phyloP scores from a whole-genome alignment of 1,140 invertebrate genomes.

The Homarus americanus region DNA sequence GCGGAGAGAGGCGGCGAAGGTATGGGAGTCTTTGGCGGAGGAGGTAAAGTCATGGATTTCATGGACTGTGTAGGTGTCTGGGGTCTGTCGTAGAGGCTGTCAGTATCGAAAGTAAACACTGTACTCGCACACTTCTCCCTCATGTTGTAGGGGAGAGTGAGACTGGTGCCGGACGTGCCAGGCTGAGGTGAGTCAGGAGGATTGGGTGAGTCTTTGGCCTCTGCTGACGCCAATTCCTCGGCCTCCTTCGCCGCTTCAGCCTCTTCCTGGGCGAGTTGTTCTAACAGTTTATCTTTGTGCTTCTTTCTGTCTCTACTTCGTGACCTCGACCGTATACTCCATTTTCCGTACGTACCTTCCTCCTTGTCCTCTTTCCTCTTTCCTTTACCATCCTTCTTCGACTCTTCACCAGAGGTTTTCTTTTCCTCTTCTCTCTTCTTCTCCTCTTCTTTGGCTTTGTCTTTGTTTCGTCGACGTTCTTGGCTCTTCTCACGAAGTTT shows the following conservation, averaged over 20 bases:
- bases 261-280: slow-evolving; percentile 49
- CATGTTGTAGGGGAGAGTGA: slow-evolving; percentile 41
- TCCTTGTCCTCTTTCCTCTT: slow-evolving; percentile 60
- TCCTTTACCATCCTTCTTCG: slow-evolving; percentile 45
- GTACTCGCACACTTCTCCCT: slow-evolving; percentile 35
- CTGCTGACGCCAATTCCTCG: background rate
- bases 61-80: slow-evolving; percentile 26
- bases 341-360: slow-evolving; percentile 60
- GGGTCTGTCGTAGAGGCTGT: slow-evolving; percentile 64
- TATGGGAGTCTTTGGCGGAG: slow-evolving; percentile 73
- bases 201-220: background rate
- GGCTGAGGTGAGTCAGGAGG: slow-evolving; percentile 30
- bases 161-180: slow-evolving; percentile 12
- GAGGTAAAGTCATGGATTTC: slow-evolving; percentile 69
- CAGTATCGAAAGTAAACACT: slow-evolving; percentile 71
- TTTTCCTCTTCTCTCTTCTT: slow-evolving; percentile 49
- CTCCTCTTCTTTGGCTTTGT: slow-evolving; percentile 59
- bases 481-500: slow-evolving; percentile 73
- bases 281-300: slow-evolving; percentile 61
- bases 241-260: slow-evolving; percentile 27
- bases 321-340: slow-evolving; percentile 59
- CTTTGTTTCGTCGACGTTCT: slow-evolving; percentile 65
- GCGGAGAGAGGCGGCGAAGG: slow-evolving; percentile 68
- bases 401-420: slow-evolving; percentile 38
- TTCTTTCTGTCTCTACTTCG: slow-evolving; percentile 68